Conservation (phyloP, 1,140 invertebrate genomes). For the Eciton burchellii region DNA sequence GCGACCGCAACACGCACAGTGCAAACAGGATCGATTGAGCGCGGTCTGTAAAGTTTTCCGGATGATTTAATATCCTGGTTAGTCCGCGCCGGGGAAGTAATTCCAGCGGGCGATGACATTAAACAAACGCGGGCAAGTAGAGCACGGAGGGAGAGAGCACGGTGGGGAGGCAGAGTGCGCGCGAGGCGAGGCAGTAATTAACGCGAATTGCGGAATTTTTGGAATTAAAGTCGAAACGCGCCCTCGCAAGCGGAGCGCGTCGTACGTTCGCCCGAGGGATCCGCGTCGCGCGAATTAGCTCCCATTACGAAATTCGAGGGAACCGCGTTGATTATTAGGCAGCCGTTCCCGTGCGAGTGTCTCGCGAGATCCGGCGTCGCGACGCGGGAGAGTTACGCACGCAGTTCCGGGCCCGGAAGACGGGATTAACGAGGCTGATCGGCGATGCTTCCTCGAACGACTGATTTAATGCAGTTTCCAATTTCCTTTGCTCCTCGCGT, state of each 20-base stretch:
- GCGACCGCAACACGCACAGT: conserved; percentile 51
- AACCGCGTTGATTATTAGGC: conserved; percentile 27
- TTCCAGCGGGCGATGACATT: conserved; percentile 41
- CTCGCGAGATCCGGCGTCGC: conserved; percentile 37
- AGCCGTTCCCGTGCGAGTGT: conserved; percentile 15
- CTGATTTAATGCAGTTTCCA: conserved; percentile 60
- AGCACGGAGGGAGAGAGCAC: not conserved
- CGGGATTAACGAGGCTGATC: conserved; percentile 49
- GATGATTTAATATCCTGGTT: conserved; percentile 62
- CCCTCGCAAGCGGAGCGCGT: not conserved
- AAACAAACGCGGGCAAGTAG: conserved; percentile 14
- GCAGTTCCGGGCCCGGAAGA: conserved; percentile 32
- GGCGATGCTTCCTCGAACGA: conserved; percentile 55
- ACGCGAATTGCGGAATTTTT: conserved; percentile 31
- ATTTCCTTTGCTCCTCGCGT: conserved; percentile 51
- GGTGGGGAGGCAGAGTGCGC: not conserved
- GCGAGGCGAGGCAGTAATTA: conserved; percentile 9
- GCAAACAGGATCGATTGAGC: conserved; percentile 62
- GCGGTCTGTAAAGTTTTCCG: conserved; percentile 56
- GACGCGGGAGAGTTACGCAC: conserved; percentile 24
- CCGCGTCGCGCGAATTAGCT: not conserved
- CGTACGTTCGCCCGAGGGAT: not conserved
- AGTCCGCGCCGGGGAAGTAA: conserved; percentile 37
- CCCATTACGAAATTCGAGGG: conserved; percentile 25
- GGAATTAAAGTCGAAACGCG: not conserved